Base-by-base conservation (phyloP, 2,888 invertebrate species). In the Atrina japonica region DNA sequence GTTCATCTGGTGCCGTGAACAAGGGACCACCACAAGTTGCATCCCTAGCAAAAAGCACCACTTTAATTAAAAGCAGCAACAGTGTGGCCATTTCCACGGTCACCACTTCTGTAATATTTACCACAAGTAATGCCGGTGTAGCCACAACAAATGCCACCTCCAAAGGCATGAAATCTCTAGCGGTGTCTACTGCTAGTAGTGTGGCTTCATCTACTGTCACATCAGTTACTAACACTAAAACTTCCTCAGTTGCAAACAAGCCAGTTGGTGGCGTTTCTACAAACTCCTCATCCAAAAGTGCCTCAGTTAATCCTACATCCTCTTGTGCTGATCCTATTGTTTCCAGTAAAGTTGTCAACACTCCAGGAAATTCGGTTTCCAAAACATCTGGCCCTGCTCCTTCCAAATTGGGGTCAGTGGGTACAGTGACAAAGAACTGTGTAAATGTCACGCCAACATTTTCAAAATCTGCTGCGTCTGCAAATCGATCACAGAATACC, bases 231-330 rank as follows among this genome's bases (percentile, higher is more conserved):
- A 47, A 41, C 35, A 47, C 40, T 21, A 55, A 55, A 27, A 53
- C 43, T 11, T 52, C 55, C 11, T 50, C 64, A 43, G 52, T 64
- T 41, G 50, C 55, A 7, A 41, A 35, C 18, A 7, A 7, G 11
- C 35, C 35, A 35, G 6, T 35, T 35, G 6, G n/a, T n/a, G n/a
- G n/a, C 11, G 35, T 73, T 18, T 59, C 59, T 25, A 30, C 43
- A 40, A 56, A 52, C 11, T 56, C 60, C 14, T 41, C 53, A 16
- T 1, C 55, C 9, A 69, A 63, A 52, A 66, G 59, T 25, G 49
- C 64, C n/a, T 65, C 55, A 27, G 11, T 35, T 7, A 35, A 35
- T 35, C 6, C 35, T 5, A 11, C 11, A 7, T 11, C 35, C 11
- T 35, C 35, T 35, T 35, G 35, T 35, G 35, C 35, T 7, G 35